Evolutionary conservation across 2,113 vertebrate genomes (phyloP).

Genomic region (Pungitius pungitius): DNA sequence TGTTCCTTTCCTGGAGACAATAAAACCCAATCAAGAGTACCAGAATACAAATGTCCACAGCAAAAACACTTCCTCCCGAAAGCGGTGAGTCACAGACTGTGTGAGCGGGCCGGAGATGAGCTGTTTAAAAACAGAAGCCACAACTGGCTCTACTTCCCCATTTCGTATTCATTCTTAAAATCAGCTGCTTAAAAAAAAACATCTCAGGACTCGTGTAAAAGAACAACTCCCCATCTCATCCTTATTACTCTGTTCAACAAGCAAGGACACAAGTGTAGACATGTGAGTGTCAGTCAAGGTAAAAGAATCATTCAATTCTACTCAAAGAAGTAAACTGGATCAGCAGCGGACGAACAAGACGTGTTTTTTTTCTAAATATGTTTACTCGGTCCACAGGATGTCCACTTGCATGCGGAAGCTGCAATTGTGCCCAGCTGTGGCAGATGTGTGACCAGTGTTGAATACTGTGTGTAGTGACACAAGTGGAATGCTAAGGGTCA

Average conservation of each 20-base stretch:
- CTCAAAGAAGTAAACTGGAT: no score
- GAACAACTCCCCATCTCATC: constrained; percentile 32
- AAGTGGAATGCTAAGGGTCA: constrained; percentile 30
- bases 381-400: constrained; percentile 44
- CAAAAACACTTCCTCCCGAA: constrained; percentile 51
- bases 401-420: constrained; percentile 37
- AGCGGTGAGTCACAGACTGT: constrained; percentile 48
- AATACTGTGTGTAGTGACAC: constrained; percentile 18
- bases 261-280: background rate
- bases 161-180: constrained; percentile 57
- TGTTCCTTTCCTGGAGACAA: constrained; percentile 18
- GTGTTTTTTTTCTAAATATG: background rate
- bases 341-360: no score
- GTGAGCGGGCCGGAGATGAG: constrained; percentile 45
- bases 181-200: constrained; percentile 4
- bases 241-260: no score
- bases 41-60: constrained; percentile 13
- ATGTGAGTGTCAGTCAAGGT: background rate
- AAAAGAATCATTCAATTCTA: background rate
- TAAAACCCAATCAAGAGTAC: background rate
- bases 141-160: constrained; percentile 47
- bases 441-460: constrained; percentile 8
- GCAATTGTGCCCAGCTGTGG: constrained; percentile 55
- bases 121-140: constrained; percentile 19
- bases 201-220: constrained; percentile 51